Evolutionary conservation across 2,797 vertebrate species (phyloP).

Genomic region (Micropoecilia bifurca): DNA sequence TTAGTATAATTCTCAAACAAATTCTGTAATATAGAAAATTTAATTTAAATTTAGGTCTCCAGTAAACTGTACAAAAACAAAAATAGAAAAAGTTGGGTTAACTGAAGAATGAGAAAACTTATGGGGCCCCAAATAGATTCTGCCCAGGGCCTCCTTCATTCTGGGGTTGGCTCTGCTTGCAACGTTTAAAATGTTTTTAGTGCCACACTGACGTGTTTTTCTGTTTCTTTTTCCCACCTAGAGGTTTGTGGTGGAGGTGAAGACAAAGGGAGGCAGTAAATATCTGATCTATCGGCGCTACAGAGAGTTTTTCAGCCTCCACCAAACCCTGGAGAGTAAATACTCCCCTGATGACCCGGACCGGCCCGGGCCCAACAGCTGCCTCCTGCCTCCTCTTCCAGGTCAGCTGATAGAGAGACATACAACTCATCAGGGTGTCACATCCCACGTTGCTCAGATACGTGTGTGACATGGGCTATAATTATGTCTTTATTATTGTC

Average conservation of each 20-base stretch:
- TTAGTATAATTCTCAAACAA: background rate
- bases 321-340: constrained; percentile 86
- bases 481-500: background rate
- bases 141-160: background rate
- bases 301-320: constrained; percentile 87
- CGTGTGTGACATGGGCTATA: background rate
- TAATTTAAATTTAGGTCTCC: background rate
- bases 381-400: constrained; percentile 85
- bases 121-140: background rate
- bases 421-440: constrained; percentile 1
- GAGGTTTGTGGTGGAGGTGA: constrained; percentile 93
- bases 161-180: background rate
- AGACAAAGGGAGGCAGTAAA: constrained; percentile 89
- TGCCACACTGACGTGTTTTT: background rate
- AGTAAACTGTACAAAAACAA: background rate
- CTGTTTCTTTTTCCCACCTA: constrained; percentile 27
- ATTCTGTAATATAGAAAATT: background rate
- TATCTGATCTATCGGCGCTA: constrained; percentile 96
- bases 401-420: constrained; percentile 68
- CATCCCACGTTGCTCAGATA: constrained; percentile 30
- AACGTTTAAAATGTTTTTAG: background rate
- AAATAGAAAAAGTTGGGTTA: background rate
- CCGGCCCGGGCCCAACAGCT: constrained; percentile 71
- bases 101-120: background rate
- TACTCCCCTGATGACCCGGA: constrained; percentile 80